Conservation (phyloP, 2,113 vertebrate genomes). For the Vanacampus margaritifer region DNA sequence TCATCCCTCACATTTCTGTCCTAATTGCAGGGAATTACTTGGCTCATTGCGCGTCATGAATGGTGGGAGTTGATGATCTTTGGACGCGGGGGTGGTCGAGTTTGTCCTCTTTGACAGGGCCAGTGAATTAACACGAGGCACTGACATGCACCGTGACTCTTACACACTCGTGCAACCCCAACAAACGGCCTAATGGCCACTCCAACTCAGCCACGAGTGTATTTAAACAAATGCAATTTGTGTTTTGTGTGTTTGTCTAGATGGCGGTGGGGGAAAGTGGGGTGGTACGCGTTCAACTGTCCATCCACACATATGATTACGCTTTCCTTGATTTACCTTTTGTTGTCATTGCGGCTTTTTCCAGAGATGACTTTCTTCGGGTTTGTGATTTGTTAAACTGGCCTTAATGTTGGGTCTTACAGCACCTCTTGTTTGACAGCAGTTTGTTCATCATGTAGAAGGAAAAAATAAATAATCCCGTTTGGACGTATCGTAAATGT, state of each 20-base stretch:
- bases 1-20: conserved; percentile 9
- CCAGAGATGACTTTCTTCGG: not conserved
- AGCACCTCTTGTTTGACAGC: too few relatives aligned
- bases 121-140: conserved; percentile 23
- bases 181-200: not conserved
- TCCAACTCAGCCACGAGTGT: not conserved
- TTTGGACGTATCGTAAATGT: too few relatives aligned
- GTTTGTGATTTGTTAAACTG: not conserved
- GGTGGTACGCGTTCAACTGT: not conserved
- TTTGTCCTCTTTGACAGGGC: conserved; percentile 42
- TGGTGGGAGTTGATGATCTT: conserved; percentile 54
- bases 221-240: not conserved
- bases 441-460: too few relatives aligned
- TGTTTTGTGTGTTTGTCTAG: not conserved
- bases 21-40: conserved; percentile 58
- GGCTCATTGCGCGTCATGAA: conserved; percentile 63
- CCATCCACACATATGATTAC: not conserved
- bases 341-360: not conserved
- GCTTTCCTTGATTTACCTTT: not conserved
- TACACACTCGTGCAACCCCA: conserved; percentile 1
- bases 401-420: not conserved
- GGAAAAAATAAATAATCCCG: too few relatives aligned
- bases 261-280: too few relatives aligned
- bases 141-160: conserved; percentile 3
- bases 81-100: conserved; percentile 43